Conservation (phyloP, 2,113 vertebrate species). For the Lichenostomus cassidix region DNA sequence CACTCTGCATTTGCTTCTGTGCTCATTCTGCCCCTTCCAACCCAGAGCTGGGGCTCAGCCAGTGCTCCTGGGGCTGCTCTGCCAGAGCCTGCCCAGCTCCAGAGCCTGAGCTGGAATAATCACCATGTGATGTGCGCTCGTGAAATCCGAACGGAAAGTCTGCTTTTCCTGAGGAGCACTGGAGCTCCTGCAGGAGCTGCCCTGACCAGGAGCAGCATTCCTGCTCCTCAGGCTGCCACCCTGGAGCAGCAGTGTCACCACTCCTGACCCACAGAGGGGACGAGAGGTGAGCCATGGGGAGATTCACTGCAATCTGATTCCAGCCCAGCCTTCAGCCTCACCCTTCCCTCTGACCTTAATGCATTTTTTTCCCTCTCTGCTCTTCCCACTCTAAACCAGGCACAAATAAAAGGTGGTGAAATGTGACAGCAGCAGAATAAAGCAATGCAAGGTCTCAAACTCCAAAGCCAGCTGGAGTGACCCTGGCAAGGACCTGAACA, state of each 20-base stretch:
- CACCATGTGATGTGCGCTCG: not conserved
- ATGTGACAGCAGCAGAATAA: accelerated
- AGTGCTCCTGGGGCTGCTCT: not conserved
- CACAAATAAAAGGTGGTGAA: accelerated
- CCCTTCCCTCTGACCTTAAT: accelerated
- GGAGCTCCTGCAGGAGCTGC: not conserved
- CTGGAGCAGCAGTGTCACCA: not conserved
- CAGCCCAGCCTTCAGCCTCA: not conserved
- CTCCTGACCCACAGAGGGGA: not conserved
- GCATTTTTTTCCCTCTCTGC: not conserved
- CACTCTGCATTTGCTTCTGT: not conserved
- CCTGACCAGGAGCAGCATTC: not conserved
- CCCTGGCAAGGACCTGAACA: not conserved
- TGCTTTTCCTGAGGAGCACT: not conserved
- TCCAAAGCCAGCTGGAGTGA: not conserved
- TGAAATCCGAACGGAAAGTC: not conserved
- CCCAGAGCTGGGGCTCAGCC: not conserved
- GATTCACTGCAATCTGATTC: not conserved
- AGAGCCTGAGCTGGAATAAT: not conserved
- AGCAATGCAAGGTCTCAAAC: not conserved
- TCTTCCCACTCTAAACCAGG: not conserved
- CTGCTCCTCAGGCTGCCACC: not conserved
- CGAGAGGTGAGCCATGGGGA: not conserved
- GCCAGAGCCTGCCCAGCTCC: not conserved
- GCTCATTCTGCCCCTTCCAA: not conserved